Percentiles rank a stretch among this genome's conserved stretches.
phyloP scores from a whole-genome alignment of 2,113 vertebrate species.

The Columbina picui region DNA sequence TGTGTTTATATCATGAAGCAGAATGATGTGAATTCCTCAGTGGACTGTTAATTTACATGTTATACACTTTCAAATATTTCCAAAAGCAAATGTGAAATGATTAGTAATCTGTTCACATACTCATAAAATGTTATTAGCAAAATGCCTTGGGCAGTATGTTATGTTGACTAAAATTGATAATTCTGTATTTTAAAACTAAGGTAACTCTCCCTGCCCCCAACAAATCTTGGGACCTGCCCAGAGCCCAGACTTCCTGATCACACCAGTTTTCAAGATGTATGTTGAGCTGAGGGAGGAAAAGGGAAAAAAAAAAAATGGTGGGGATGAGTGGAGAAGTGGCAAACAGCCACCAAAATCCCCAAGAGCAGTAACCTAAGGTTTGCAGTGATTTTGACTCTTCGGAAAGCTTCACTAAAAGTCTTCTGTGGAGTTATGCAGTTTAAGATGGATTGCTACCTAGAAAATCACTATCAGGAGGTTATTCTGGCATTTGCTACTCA shows the following conservation, averaged over 20 bases:
- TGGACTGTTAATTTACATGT: conserved; percentile 78
- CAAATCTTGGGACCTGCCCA: background rate
- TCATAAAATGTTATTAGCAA: conserved; percentile 71
- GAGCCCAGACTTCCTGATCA: background rate
- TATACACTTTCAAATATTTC: conserved; percentile 72
- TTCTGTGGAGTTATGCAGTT: background rate
- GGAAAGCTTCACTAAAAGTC: background rate
- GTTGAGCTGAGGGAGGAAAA: background rate
- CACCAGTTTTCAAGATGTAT: background rate
- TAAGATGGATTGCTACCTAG: background rate
- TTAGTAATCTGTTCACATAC: conserved; percentile 63
- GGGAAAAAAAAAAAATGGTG: background rate
- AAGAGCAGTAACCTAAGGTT: background rate
- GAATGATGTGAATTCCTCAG: conserved; percentile 82
- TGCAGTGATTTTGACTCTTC: background rate
- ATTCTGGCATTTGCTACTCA: background rate
- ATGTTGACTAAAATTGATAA: conserved; percentile 58
- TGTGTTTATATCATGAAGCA: conserved; percentile 73
- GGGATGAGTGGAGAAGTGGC: no score
- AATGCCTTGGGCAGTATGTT: conserved; percentile 67
- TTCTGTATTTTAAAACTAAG: conserved; percentile 33
- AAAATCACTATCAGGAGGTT: background rate
- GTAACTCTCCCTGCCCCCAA: background rate
- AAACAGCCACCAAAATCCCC: no score
- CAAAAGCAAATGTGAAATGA: conserved; percentile 76